Evolutionary conservation across 2,797 vertebrate genomes (phyloP), one percentile per base, ranked within the genome.

Genomic region (Chanos chanos): DNA sequence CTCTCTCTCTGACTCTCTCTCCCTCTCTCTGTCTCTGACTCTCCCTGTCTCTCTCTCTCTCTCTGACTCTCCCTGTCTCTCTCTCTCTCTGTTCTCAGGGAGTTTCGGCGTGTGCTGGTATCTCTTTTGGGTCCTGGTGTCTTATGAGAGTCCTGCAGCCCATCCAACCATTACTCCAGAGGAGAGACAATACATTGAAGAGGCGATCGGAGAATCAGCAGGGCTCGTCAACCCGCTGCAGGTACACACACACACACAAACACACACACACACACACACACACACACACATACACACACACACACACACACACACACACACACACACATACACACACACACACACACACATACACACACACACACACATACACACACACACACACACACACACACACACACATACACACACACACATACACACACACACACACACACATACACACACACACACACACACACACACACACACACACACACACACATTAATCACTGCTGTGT

Each of bases 51-150:
- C n/a, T n/a, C n/a, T n/a, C n/a, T n/a, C n/a, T n/a, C n/a, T n/a
- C n/a, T n/a, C n/a, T n/a, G n/a, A n/a, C n/a, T n/a, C n/a, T n/a
- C n/a, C n/a, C n/a, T n/a, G n/a, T n/a, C n/a, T n/a, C n/a, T n/a
- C n/a, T n/a, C n/a, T 5, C 12, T 18, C 21, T 4, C 4, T 24
- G 15, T 19, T 25, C 22, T 33, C 76, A 96, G 94, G 94, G 66
- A 93, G 54, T 58, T 95, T 96, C 71, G 94, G 94, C 21, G 52
- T 96, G 57, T 79, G 90, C 65, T 96, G 94, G 94, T 96, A 94
- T 75, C 64, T 92, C 27, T 97, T 97, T 74, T 97, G 94, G 94
- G 75, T 95, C 68, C 75, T 96, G 66, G 93, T 97, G 65, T 94
- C 94, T 1, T 97, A 94, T 0, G 91, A 96, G 77, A 95, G 94